Base-by-base conservation (phyloP, 2,113 vertebrate genomes). In the Malurus melanocephalus region DNA sequence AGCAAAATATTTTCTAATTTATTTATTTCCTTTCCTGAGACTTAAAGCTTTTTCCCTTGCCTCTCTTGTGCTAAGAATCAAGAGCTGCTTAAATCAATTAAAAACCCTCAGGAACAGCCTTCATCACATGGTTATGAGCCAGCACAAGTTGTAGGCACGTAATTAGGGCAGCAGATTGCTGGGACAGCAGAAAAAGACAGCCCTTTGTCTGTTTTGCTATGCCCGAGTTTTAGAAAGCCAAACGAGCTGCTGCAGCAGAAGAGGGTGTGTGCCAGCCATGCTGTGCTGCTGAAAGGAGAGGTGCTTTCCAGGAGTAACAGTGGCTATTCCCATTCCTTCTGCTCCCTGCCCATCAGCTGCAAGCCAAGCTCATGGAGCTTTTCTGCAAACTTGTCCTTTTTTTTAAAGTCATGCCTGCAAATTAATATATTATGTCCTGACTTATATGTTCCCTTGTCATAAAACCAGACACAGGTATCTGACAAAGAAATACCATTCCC, bases 131-230 rank as follows among this genome's bases (percentile, higher is more conserved):
- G n/a, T 80, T 82, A 72, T 56, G 55, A 94, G 86, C 82, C 76
- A 82, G 67, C 62, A 72, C 35, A 68, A 85, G 51, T 71, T 89
- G 85, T n/a, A 79, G 57, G 62, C 88, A 89, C 0, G 2, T 65
- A 89, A 89, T 72, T 61, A 85, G 86, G 59, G 38, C 90, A 91
- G 76, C 79, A 52, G 62, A 80, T 79, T 88, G 93, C 94, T 87
- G 55, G 67, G 55, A n/a, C 67, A 91, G 88, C 93, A 93, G 82
- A 80, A 93, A 87, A 91, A 48, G 21, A 13, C 45, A 85, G 38
- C 10, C 62, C 43, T 87, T 91, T 95, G 90, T 93, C 85, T 95
- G 0, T 45, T 94, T 60, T 87, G 88, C 88, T 73, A 4, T 22
- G 85, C 30, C 21, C 0, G 33, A 35, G 35, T 48, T 94, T 79